These are phyloP conservation scores for Catocala fraxini DNA, from an alignment of 2,888 invertebrate species.

Conservation along the genomic window DNA sequence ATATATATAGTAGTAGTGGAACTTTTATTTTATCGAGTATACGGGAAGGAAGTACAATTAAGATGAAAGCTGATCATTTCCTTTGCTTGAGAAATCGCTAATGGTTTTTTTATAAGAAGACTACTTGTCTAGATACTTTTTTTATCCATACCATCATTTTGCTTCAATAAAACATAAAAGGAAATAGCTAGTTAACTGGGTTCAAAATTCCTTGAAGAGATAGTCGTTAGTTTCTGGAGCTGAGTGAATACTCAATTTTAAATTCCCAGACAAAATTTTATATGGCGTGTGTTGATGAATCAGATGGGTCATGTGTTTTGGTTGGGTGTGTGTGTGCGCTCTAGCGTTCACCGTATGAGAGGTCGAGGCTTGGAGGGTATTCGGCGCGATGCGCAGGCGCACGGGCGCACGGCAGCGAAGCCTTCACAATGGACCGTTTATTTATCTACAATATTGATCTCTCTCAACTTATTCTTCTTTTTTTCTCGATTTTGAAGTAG, in stretches of 20 bases:
- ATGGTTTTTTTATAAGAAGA: slow-evolving; percentile 16
- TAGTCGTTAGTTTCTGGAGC: slow-evolving; percentile 31
- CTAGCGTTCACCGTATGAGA: slow-evolving; percentile 13
- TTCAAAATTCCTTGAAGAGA: slow-evolving; percentile 33
- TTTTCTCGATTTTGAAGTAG: slow-evolving; percentile 65
- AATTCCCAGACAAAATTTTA: slow-evolving; percentile 46
- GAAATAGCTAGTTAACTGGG: slow-evolving; percentile 4
- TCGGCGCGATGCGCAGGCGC: slow-evolving; percentile 21
- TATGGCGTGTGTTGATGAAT: slow-evolving; percentile 45
- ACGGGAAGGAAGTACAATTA: slow-evolving; percentile 21
- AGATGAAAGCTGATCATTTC: slow-evolving; percentile 31
- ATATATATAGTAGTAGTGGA: too few relatives aligned
- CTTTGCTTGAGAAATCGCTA: slow-evolving; percentile 18
- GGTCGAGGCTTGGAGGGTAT: slow-evolving; percentile 33
- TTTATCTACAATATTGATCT: slow-evolving; percentile 82
- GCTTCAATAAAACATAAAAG: neutral
- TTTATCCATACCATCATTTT: neutral
- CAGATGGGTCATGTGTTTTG: slow-evolving; percentile 41
- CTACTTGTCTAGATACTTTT: neutral
- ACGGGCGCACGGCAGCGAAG: slow-evolving; percentile 53
- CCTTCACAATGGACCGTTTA: slow-evolving; percentile 75
- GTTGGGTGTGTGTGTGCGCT: slow-evolving; percentile 30
- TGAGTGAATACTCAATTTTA: slow-evolving; percentile 37
- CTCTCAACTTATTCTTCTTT: slow-evolving; percentile 66
- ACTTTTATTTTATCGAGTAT: slow-evolving; percentile 16